Evolutionary conservation across 2,113 vertebrate species (phyloP), one percentile per base, ranked within the genome.

Genomic region (Aldabrachelys gigantea): DNA sequence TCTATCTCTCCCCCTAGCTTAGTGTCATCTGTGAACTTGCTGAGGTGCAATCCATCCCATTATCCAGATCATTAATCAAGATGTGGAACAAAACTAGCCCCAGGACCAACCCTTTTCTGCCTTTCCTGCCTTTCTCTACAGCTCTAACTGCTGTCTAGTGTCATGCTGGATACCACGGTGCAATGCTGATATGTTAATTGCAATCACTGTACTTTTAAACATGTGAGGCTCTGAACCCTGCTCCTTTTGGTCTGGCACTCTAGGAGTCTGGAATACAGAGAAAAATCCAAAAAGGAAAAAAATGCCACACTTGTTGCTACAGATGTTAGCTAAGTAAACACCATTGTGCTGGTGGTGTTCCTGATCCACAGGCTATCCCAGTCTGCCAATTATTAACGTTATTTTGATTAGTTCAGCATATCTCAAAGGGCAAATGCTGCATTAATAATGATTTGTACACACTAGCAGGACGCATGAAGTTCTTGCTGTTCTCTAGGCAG

Each of bases 321-420:
- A 2, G 31, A 65, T 49, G 41, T 16, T 92, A 76, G 17, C 84
- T 85, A 90, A 89, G 4, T 50, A 84, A 93, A 89, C 10, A 44
- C 1, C 69, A 78, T 75, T 89, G 82, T 44, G 8, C 47, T 35
- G n/a, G 59, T 52, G 82, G 1, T 11, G 31, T 5, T 50, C 92
- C 91, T 90, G 83, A 62, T 93, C n/a, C 81, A 82, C 47, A 80
- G 80, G 57, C 53, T 92, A 79, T 79, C 84, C 44, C 80, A 87
- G 6, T 41, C 52, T 89, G 72, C n/a, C 86, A 89, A 19, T 91
- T 92, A 91, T 93, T 90, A 80, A 53, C 50, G 91, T 93, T 91
- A 79, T 93, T 97, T 87, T 94, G 78, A 94, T 91, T 94, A 94
- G 21, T 89, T 95, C 93, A 96, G 94, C 0, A 16, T 89, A 88